Conservation (phyloP, 2,113 vertebrate species). For the Otocyon megalotis region DNA sequence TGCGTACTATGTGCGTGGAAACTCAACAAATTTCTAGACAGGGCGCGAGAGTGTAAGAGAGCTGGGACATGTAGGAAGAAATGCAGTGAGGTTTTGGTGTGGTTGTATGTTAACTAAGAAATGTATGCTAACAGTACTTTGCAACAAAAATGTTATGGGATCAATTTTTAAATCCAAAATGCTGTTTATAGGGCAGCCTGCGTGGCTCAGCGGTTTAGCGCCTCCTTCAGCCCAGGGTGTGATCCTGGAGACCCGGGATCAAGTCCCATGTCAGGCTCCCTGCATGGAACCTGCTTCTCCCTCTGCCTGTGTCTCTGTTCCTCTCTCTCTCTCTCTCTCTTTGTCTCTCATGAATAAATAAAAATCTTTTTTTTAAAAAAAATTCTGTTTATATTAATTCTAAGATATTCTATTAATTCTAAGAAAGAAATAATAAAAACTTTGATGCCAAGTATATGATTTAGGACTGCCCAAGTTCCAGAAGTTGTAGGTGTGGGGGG, state of each 20-base stretch:
- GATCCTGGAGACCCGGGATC: not conserved
- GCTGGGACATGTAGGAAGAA: not conserved
- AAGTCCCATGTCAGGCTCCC: no score
- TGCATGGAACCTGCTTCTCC: not conserved
- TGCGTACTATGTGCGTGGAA: not conserved
- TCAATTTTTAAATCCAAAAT: constrained; percentile 33
- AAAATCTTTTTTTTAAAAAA: not conserved
- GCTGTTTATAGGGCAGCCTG: not conserved
- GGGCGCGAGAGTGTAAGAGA: not conserved
- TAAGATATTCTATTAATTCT: no score
- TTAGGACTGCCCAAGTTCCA: not conserved
- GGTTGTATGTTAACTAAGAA: not conserved
- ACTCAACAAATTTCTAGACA: not conserved
- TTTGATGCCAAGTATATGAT: not conserved
- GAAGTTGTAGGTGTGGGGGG: not conserved
- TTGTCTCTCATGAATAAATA: not conserved
- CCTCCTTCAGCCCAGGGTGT: not conserved
- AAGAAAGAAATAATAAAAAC: constrained; percentile 6
- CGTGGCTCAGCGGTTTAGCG: not conserved
- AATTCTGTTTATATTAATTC: no score
- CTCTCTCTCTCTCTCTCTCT: not conserved
- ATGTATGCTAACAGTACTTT: not conserved
- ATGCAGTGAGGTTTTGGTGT: not conserved
- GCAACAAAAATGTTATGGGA: not conserved
- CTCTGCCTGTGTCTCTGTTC: not conserved